Percentiles rank a stretch among this genome's conserved stretches.
phyloP scores from a whole-genome alignment of 1,140 invertebrate species.

The Dendrolimus punctatus region DNA sequence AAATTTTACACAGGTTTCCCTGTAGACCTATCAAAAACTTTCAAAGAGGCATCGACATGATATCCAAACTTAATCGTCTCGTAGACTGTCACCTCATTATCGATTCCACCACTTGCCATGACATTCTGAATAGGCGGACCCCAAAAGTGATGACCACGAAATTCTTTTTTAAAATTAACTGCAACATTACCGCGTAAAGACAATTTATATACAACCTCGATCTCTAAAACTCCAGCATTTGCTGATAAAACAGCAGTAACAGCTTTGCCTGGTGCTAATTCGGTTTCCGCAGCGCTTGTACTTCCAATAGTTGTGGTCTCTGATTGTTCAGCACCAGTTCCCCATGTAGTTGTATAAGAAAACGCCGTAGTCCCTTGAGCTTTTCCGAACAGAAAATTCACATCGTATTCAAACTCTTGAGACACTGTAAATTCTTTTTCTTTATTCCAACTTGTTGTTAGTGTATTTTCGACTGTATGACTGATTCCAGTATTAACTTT shows the following conservation, averaged over 20 bases:
- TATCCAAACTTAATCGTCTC: constrained; percentile 38
- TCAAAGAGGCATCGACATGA: constrained; percentile 35
- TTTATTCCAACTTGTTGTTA: constrained; percentile 27
- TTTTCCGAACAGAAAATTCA: constrained; percentile 34
- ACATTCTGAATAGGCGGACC: constrained; percentile 33
- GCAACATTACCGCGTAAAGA: constrained; percentile 37
- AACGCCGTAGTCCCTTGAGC: constrained; percentile 24
- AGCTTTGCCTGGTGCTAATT: constrained; percentile 37
- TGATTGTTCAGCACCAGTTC: constrained; percentile 33
- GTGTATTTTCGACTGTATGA: constrained; percentile 21
- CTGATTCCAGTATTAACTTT: constrained; percentile 15
- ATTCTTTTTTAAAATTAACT: constrained; percentile 32
- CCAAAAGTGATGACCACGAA: constrained; percentile 42
- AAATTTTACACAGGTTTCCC: constrained; percentile 18
- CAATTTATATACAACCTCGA: constrained; percentile 33
- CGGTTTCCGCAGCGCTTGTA: constrained; percentile 36
- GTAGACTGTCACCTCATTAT: constrained; percentile 21
- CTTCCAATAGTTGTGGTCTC: constrained; percentile 38
- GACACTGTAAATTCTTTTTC: constrained; percentile 24
- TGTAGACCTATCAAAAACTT: constrained; percentile 33
- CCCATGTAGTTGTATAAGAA: constrained; percentile 27
- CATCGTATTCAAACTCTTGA: constrained; percentile 36
- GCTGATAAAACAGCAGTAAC: constrained; percentile 38
- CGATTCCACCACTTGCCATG: constrained; percentile 28
- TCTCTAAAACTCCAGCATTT: constrained; percentile 31